phyloP scores from a whole-genome alignment of 1,140 invertebrate genomes.

The Oscheius sp. region DNA sequence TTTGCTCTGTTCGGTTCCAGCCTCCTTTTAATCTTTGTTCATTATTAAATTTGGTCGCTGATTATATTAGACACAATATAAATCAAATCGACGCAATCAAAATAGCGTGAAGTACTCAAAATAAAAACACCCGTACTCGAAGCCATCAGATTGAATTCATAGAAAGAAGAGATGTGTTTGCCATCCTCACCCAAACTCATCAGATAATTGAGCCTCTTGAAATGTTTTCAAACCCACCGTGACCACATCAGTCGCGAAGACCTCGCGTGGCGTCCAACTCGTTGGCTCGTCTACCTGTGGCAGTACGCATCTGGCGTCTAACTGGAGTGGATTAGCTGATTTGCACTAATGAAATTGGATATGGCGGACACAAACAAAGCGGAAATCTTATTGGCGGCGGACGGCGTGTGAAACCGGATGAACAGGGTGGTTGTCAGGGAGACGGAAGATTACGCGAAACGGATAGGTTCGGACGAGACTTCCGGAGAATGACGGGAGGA shows the following conservation, averaged over 20 bases:
- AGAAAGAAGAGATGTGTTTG: not conserved
- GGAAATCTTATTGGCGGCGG: no score
- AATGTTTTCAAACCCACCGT: not conserved
- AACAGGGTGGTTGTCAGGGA: no score
- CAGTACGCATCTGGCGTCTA: slow-evolving; percentile 3
- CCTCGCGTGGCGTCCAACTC: not conserved
- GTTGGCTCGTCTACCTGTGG: not conserved
- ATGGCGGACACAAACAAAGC: not conserved
- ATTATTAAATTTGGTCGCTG: no score
- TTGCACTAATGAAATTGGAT: not conserved
- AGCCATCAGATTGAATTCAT: not conserved
- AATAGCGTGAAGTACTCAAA: not conserved
- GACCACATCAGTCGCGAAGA: not conserved
- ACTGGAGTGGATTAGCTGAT: slow-evolving; percentile 1
- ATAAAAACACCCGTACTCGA: not conserved
- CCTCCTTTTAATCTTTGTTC: no score
- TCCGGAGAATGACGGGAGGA: no score
- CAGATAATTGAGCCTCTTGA: not conserved
- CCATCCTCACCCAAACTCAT: not conserved
- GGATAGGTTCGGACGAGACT: no score
- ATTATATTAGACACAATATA: no score
- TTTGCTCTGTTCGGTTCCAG: no score
- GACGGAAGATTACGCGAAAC: no score
- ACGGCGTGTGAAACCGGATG: no score
- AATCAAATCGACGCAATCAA: no score